A percentile compares a stretch with the other conserved stretches of the same genome.
These are phyloP conservation scores for Pteria penguin DNA, from an alignment of 2,888 invertebrate genomes.

Conservation along the genomic window DNA sequence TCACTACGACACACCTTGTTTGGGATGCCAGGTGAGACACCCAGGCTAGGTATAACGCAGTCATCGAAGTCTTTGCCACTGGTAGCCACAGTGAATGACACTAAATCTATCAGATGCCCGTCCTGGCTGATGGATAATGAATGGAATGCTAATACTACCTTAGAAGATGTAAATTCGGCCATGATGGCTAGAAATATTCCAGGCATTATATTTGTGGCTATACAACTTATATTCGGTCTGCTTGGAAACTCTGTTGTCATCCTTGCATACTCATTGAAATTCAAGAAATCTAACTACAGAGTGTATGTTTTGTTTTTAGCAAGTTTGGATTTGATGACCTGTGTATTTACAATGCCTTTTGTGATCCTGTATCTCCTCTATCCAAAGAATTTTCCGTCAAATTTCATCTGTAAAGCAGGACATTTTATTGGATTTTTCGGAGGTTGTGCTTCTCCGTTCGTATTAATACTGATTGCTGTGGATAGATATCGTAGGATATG, in stretches of 20 bases:
- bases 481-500: conserved; percentile 69
- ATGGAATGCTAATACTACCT: conserved; percentile 10
- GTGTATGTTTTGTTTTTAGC: conserved; percentile 53
- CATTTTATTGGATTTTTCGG: conserved; percentile 44
- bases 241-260: conserved; percentile 53
- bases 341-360: conserved; percentile 50
- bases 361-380: conserved; percentile 50
- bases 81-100: no score
- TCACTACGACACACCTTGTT: no score
- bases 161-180: conserved; percentile 17
- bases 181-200: conserved; percentile 29
- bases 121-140: background rate
- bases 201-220: conserved; percentile 41
- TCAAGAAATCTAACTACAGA: conserved; percentile 49
- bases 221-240: conserved; percentile 46
- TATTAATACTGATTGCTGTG: conserved; percentile 60
- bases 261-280: conserved; percentile 46
- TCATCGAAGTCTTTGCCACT: no score
- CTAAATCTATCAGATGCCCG: no score
- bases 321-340: conserved; percentile 49
- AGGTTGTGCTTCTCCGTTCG: conserved; percentile 56
- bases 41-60: no score
- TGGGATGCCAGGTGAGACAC: no score
- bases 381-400: conserved; percentile 42
- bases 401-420: conserved; percentile 44